phyloP scores from a whole-genome alignment of 2,888 invertebrate species.

The Cantharis rufa region DNA sequence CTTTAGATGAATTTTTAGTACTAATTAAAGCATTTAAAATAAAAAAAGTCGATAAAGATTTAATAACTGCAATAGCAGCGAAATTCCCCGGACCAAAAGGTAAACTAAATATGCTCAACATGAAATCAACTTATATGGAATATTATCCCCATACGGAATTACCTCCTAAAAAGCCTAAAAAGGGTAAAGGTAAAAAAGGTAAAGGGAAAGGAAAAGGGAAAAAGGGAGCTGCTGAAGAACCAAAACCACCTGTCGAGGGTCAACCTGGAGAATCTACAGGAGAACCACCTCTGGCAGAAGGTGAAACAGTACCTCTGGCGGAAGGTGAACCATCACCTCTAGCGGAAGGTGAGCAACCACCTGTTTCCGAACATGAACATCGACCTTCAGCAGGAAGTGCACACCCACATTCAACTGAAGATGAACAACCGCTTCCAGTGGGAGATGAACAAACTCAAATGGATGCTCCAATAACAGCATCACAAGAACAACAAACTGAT shows the following conservation, averaged over 20 bases:
- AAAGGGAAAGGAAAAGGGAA: constrained; percentile 23
- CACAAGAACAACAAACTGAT: neutral
- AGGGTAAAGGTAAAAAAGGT: constrained; percentile 35
- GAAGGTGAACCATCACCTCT: neutral
- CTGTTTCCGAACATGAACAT: neutral
- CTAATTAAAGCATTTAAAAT: constrained; percentile 47
- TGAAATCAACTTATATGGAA: constrained; percentile 53
- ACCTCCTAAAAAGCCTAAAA: constrained; percentile 45
- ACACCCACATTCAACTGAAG: neutral
- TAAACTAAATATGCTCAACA: constrained; percentile 47
- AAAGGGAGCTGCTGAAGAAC: neutral
- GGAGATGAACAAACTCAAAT: neutral
- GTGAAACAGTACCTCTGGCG: neutral
- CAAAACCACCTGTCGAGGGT: neutral
- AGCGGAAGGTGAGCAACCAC: neutral
- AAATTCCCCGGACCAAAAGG: constrained; percentile 50
- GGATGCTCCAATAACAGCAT: neutral
- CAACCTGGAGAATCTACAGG: neutral
- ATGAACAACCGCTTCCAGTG: neutral
- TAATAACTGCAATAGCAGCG: constrained; percentile 48
- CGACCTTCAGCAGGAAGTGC: neutral
- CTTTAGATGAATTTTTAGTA: constrained; percentile 46
- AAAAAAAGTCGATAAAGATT: constrained; percentile 48
- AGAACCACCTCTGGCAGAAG: neutral
- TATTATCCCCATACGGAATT: constrained; percentile 55